phyloP scores from a whole-genome alignment of 2,113 vertebrate genomes.

The Pelecanoides urinatrix region DNA sequence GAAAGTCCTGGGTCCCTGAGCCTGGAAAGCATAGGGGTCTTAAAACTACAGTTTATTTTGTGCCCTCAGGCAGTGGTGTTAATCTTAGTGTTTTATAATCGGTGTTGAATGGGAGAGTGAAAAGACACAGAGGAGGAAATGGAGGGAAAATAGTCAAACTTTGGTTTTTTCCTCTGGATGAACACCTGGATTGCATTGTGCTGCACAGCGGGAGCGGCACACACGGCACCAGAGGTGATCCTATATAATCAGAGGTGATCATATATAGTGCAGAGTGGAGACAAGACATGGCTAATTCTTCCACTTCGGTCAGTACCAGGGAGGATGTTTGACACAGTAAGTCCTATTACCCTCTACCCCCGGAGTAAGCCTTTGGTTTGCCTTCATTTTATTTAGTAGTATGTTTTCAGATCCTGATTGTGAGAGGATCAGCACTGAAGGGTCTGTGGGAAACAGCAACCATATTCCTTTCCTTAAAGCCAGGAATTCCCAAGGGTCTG shows the following conservation, averaged over 20 bases:
- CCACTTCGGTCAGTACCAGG: background rate
- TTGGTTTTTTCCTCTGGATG: background rate
- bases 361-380: background rate
- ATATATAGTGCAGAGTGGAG: background rate
- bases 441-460: background rate
- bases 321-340: background rate
- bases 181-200: background rate
- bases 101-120: background rate
- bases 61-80: background rate
- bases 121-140: background rate
- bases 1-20: background rate
- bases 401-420: background rate
- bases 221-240: background rate
- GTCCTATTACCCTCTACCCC: background rate
- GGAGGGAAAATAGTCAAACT: background rate
- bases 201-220: fast-evolving
- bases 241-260: background rate
- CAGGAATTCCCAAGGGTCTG: background rate
- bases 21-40: background rate
- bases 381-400: background rate
- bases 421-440: background rate
- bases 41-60: background rate
- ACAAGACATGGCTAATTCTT: background rate
- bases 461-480: background rate
- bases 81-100: background rate